Percentiles rank a stretch among this genome's conserved stretches.
These are phyloP conservation scores for Donacobius atricapilla DNA, from an alignment of 2,113 vertebrate species.

Conservation along the genomic window DNA sequence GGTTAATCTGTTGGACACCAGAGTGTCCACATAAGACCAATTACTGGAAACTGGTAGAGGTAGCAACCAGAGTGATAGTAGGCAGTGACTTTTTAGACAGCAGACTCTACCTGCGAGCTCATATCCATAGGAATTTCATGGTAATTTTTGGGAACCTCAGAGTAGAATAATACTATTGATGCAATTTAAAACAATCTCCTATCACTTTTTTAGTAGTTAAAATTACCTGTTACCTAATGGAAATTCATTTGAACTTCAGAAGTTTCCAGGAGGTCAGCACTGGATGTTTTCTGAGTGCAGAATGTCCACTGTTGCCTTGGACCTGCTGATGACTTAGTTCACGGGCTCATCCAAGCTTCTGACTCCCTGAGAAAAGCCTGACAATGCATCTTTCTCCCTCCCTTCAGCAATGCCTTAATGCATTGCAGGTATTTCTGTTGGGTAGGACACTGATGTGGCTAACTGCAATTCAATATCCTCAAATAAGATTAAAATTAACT, in stretches of 20 bases:
- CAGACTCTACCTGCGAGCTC: neutral
- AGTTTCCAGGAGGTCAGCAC: neutral
- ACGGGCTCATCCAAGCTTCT: neutral
- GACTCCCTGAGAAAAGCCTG: neutral
- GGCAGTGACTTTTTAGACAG: neutral
- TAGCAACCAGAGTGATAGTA: neutral
- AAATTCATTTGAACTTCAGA: neutral
- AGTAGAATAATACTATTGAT: neutral
- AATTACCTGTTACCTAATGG: neutral
- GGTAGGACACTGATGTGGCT: neutral
- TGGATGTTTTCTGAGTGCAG: neutral
- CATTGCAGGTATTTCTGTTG: neutral
- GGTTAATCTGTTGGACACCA: neutral
- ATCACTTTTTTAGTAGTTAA: neutral
- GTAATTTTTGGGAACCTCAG: neutral
- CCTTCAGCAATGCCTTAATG: neutral
- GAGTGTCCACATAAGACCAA: neutral
- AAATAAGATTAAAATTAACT: constrained; percentile 17
- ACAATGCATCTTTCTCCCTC: neutral
- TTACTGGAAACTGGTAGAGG: neutral
- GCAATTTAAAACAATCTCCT: neutral
- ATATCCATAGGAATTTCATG: neutral
- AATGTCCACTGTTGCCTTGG: neutral
- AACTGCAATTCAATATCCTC: neutral
- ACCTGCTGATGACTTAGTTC: neutral